These are phyloP conservation scores for Misgurnus anguillicaudatus DNA, from an alignment of 2,113 vertebrate genomes.

Conservation along the genomic window DNA sequence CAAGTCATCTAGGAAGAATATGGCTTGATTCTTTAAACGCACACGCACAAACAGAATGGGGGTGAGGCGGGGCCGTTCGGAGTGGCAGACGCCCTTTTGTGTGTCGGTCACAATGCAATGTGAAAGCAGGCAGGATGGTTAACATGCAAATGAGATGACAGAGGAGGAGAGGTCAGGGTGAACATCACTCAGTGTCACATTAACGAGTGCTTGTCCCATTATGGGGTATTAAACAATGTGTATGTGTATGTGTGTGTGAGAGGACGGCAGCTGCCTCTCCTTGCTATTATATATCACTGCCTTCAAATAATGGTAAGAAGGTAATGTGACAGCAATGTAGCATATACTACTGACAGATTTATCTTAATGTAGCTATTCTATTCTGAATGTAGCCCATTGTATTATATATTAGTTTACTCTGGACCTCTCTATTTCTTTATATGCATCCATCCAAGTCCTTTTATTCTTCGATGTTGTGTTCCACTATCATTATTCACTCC, in stretches of 20 bases:
- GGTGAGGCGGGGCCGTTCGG: not conserved
- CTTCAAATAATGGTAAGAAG: not conserved
- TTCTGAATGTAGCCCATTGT: not conserved
- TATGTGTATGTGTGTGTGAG: constrained; percentile 18
- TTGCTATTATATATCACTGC: not conserved
- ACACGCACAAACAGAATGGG: not conserved
- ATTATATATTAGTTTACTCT: not conserved
- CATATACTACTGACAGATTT: not conserved
- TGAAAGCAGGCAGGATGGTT: constrained; percentile 34
- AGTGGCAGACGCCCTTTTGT: constrained; percentile 32
- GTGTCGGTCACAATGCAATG: constrained; percentile 35
- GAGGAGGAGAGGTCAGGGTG: constrained; percentile 40
- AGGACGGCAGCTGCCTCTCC: constrained; percentile 10
- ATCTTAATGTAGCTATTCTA: not conserved
- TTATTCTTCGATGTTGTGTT: not conserved
- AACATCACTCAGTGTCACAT: constrained; percentile 46
- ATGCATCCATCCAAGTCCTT: not conserved
- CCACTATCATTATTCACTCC: not conserved
- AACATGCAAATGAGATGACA: constrained; percentile 47
- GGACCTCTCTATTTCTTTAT: not conserved
- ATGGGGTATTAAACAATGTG: constrained; percentile 1
- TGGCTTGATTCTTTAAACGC: constrained; percentile 29
- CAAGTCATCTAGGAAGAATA: constrained; percentile 34
- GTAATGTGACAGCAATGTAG: not conserved
- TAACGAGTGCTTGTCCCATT: constrained; percentile 22